Conservation (phyloP, 2,113 vertebrate genomes). For the Planiliza haematocheilus region DNA sequence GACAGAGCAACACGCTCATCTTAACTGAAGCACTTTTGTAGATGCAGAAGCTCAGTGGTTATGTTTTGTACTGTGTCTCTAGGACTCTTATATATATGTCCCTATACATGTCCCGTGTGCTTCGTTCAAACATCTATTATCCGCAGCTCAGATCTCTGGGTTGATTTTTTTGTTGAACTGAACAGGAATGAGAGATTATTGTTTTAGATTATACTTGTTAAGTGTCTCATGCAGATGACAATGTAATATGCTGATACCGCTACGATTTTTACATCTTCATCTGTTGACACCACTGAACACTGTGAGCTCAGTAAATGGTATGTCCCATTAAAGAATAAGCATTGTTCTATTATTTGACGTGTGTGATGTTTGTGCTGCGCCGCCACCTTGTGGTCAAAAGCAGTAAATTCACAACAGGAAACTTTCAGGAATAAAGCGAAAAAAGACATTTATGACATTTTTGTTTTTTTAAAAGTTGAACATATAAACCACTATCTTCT, state of each 20-base stretch:
- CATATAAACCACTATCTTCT: conserved; percentile 56
- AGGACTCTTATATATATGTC: conserved; percentile 13
- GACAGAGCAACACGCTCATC: not conserved
- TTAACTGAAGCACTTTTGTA: conserved; percentile 46
- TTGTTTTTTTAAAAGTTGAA: conserved; percentile 57
- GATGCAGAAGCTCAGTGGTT: conserved; percentile 28
- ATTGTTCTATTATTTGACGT: too few species aligned
- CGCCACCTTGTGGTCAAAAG: conserved; percentile 46
- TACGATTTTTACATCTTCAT: conserved; percentile 25
- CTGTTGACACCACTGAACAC: conserved; percentile 53
- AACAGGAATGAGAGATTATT: too few species aligned
- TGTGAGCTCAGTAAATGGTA: conserved; percentile 50
- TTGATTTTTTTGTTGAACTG: too few species aligned
- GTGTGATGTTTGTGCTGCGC: not conserved
- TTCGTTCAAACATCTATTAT: too few species aligned
- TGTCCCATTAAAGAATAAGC: conserved; percentile 43
- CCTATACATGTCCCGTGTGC: too few species aligned
- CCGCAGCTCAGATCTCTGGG: too few species aligned
- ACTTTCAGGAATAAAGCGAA: conserved; percentile 8
- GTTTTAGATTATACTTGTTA: too few species aligned
- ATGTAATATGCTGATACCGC: conserved; percentile 13
- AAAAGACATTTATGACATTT: conserved; percentile 44
- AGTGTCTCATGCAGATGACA: conserved; percentile 13
- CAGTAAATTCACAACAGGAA: conserved; percentile 3
- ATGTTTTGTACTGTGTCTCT: conserved; percentile 44